Percentiles rank a stretch among this genome's conserved stretches.
Evolutionary conservation across 2,888 invertebrate species (phyloP).

Genomic region (Anarsia innoxiella): DNA sequence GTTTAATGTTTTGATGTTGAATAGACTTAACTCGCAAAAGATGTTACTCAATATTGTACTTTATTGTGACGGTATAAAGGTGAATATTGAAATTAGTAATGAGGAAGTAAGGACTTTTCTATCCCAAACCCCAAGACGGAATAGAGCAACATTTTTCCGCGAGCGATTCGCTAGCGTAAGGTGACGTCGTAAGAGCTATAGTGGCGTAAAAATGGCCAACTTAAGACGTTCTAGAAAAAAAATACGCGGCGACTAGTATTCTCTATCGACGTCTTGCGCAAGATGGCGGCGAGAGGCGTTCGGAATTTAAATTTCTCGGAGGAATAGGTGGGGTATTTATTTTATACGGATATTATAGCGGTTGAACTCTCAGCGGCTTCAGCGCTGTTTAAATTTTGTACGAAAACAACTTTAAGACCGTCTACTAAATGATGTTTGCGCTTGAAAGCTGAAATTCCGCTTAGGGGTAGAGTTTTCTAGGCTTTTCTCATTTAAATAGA

Average conservation of each 20-base stretch:
- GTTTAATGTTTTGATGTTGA: slow-evolving; percentile 31
- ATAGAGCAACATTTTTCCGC: slow-evolving; percentile 65
- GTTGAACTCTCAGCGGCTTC: slow-evolving; percentile 29
- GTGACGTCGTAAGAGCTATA: slow-evolving; percentile 66
- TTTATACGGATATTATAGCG: slow-evolving; percentile 28
- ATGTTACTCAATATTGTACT: neutral
- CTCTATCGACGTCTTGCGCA: slow-evolving; percentile 72
- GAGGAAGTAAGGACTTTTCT: slow-evolving; percentile 21
- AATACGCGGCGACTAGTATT: slow-evolving; percentile 61
- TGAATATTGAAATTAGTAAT: slow-evolving; percentile 6
- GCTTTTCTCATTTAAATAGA: neutral
- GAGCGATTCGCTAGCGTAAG: slow-evolving; percentile 69
- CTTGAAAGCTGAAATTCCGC: slow-evolving; percentile 4
- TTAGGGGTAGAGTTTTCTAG: slow-evolving; percentile 2
- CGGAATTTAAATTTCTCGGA: slow-evolving; percentile 70
- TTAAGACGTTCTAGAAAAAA: slow-evolving; percentile 73
- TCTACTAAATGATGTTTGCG: slow-evolving; percentile 24
- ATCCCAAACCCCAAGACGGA: slow-evolving; percentile 32
- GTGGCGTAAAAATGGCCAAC: slow-evolving; percentile 68
- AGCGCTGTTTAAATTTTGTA: slow-evolving; percentile 39
- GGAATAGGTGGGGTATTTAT: slow-evolving; percentile 64
- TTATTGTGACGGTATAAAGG: too few species aligned
- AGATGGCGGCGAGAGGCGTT: slow-evolving; percentile 70
- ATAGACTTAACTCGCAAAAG: slow-evolving; percentile 22
- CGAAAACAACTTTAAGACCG: slow-evolving; percentile 25